A percentile compares a stretch with the other conserved stretches of the same genome.
Conservation (phyloP, 2,888 invertebrate genomes). For the Tenthredo amoena region DNA sequence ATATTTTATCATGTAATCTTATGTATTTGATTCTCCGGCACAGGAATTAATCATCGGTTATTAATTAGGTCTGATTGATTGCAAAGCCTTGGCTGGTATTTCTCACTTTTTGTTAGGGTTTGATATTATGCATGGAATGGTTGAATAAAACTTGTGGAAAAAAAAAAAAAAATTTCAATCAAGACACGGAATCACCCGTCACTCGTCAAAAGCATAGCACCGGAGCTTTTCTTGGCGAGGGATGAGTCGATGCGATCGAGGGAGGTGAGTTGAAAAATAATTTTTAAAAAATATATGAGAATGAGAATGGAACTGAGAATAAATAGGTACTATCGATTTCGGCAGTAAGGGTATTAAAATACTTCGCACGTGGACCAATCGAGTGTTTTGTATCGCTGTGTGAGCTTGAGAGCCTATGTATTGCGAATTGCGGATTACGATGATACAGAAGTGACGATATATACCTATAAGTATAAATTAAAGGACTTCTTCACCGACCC, state of each 20-base stretch:
- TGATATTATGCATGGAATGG: not conserved
- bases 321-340: constrained; percentile 44
- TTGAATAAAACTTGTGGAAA: not conserved
- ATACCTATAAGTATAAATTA: not conserved
- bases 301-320: constrained; percentile 10
- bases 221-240: too few relatives aligned
- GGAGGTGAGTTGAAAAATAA: constrained; percentile 21
- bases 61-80: too few relatives aligned
- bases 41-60: too few relatives aligned
- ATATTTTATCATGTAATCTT: too few relatives aligned
- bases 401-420: constrained; percentile 10
- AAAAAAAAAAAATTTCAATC: not conserved
- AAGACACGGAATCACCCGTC: not conserved
- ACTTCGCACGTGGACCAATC: constrained; percentile 51
- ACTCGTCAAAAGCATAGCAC: not conserved
- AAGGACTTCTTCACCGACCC: not conserved
- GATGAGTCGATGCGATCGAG: too few relatives aligned
- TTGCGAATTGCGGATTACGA: not conserved
- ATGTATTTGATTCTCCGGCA: too few relatives aligned
- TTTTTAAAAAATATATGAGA: not conserved
- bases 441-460: not conserved
- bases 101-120: not conserved
- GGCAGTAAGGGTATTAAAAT: constrained; percentile 54
- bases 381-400: constrained; percentile 48
- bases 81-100: too few relatives aligned